A percentile compares a stretch with the other conserved stretches of the same genome.
Conservation (phyloP, 37 sponge, comb jelly and placozoan species). For the Chondrosia reniformis region DNA sequence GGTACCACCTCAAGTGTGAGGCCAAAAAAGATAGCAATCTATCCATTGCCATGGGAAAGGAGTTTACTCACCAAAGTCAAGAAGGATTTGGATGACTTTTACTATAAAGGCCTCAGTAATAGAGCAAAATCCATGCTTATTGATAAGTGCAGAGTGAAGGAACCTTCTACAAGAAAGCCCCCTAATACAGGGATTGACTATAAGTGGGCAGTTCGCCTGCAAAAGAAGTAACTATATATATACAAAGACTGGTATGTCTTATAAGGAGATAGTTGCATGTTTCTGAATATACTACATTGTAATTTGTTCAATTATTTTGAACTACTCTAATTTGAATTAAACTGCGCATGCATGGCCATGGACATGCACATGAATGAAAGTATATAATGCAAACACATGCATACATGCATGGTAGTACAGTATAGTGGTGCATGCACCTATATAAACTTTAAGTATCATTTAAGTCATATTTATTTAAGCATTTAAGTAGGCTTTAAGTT, state of each 20-base stretch:
- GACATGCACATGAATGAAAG: too few species aligned
- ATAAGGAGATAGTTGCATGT: neutral
- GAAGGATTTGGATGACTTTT: neutral
- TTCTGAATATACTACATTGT: neutral
- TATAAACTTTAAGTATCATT: too few species aligned
- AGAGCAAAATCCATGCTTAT: neutral
- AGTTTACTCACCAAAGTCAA: neutral
- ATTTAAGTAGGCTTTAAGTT: neutral
- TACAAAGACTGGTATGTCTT: neutral
- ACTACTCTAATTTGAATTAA: neutral
- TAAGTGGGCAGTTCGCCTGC: constrained; percentile 10
- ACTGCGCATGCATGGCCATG: too few species aligned
- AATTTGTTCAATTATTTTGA: neutral
- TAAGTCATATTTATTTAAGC: neutral
- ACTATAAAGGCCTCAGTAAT: neutral
- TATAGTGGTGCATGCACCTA: too few species aligned
- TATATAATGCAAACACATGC: too few species aligned
- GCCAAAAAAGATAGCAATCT: neutral
- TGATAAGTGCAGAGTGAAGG: neutral
- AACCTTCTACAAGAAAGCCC: neutral
- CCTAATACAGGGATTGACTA: neutral
- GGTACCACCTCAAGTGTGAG: neutral
- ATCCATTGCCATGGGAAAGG: constrained; percentile 1
- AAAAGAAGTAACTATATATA: neutral
- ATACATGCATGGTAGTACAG: too few species aligned